Evolutionary conservation across 2,113 vertebrate genomes (phyloP).

Genomic region (Clarias gariepinus): DNA sequence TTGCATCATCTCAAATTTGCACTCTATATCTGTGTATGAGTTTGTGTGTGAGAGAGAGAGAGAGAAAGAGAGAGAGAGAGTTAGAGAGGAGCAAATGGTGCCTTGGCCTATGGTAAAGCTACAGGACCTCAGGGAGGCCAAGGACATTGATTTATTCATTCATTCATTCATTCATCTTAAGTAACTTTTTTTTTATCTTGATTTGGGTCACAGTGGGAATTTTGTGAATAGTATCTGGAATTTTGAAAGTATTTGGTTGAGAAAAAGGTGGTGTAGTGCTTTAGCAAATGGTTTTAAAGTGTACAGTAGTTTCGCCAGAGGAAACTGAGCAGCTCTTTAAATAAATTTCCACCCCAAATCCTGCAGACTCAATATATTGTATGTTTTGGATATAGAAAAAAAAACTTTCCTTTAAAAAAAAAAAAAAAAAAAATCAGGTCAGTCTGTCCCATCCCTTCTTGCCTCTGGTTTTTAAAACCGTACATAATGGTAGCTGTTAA

Average conservation of each 20-base stretch:
- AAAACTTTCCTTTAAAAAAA: neutral
- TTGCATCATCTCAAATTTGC: constrained; percentile 56
- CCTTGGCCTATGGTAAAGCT: constrained; percentile 39
- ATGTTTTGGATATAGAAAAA: neutral
- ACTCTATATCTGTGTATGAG: neutral
- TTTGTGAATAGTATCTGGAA: neutral
- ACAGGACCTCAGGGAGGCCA: constrained; percentile 26
- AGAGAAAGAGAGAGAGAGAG: neutral
- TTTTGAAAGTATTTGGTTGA: neutral
- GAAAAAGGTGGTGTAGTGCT: neutral
- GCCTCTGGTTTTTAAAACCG: constrained; percentile 18
- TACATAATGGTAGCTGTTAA: constrained; percentile 38
- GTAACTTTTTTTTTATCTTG: neutral
- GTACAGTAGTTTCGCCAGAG: neutral
- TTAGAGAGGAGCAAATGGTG: neutral
- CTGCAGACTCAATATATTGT: neutral
- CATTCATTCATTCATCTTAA: neutral
- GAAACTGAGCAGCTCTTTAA: neutral
- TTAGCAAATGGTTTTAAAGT: neutral
- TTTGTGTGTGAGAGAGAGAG: neutral
- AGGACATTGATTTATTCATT: neutral
- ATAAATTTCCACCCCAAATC: neutral
- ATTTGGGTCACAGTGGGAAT: neutral
- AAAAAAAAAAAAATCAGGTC: neutral
- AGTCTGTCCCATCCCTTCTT: constrained; percentile 18